phyloP scores from a whole-genome alignment of 1,140 invertebrate species.

The Sarcophaga peregrina region DNA sequence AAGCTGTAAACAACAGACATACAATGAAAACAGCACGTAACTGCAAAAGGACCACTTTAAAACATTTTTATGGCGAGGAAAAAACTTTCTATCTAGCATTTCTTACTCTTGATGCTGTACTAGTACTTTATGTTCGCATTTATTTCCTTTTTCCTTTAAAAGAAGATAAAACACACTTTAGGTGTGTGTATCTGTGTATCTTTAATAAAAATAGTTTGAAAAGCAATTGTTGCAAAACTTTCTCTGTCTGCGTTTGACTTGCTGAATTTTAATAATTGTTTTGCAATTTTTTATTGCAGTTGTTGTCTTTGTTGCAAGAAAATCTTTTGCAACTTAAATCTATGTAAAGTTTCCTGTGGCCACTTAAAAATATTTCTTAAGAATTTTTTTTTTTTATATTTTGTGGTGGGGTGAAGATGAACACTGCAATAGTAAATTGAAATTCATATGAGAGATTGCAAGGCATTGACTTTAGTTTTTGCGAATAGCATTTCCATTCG shows the following conservation, averaged over 20 bases:
- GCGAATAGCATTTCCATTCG: too few species aligned
- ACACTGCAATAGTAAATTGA: too few species aligned
- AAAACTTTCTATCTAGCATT: not conserved
- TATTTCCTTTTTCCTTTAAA: not conserved
- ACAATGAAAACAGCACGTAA: not conserved
- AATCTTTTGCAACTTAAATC: constrained; percentile 9
- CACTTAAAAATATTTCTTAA: constrained; percentile 13
- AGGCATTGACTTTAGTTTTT: too few species aligned
- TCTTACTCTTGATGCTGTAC: not conserved
- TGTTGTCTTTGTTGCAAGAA: constrained; percentile 9
- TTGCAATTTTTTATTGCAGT: not conserved
- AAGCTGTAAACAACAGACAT: not conserved
- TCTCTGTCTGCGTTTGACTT: not conserved
- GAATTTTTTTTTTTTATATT: not conserved
- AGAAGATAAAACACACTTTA: not conserved
- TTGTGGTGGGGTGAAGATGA: too few species aligned
- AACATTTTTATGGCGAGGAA: not conserved
- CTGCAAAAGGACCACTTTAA: not conserved
- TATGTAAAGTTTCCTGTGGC: constrained; percentile 3
- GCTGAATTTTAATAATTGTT: not conserved
- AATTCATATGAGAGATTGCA: too few species aligned
- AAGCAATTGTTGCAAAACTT: constrained; percentile 5
- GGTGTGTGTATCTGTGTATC: too few species aligned
- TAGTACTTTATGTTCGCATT: not conserved
- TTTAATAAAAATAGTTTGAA: not conserved